Base-by-base conservation (phyloP, 2,888 invertebrate species). In the Pyralis farinalis region DNA sequence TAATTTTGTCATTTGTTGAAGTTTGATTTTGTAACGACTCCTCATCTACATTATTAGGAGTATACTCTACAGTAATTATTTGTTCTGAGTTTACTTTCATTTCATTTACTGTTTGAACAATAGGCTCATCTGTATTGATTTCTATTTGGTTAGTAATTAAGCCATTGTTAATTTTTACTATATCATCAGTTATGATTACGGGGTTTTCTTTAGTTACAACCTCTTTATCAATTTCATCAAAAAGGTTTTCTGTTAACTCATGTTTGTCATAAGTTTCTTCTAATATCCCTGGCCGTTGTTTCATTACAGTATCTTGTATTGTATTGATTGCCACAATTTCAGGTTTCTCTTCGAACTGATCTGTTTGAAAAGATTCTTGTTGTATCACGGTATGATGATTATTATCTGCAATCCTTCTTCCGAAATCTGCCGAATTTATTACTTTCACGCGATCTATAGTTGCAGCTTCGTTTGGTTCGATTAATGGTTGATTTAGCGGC, bases 391-490 rank as follows among this genome's bases (percentile, higher is more conserved):
- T 4, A 4, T 2, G 21, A 29, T 33, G 8, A 5, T 39, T 34
- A 16, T 34, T 32, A 1, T 21, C 1, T 4, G 28, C 10, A 34
- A 10, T 34, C 29, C 20, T 12, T 5, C 8, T 33, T 0, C 36
- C 27, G 4, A 42, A 12, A 7, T 42, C 37, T 11, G 34, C 36
- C 10, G 10, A n/a, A 7, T 34, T 12, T 11, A 27, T 33, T 4
- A 42, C 35, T 34, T 40, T 43, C 1, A 38, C 33, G 8, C 34
- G 40, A 7, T 39, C 36, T n/a, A 21, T 27, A 3, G 4, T 16
- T 16, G 16, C 16, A 16, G 16, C 4, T 16, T 16, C 16, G 2
- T 16, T 16, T 4, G 16, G 16, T 16, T 3, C 4, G 4, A 4
- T 4, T 16, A 16, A 16, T 3, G 16, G 16, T 16, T 16, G 3